phyloP scores from a whole-genome alignment of 2,888 invertebrate species.

The Drosophila antonietae region DNA sequence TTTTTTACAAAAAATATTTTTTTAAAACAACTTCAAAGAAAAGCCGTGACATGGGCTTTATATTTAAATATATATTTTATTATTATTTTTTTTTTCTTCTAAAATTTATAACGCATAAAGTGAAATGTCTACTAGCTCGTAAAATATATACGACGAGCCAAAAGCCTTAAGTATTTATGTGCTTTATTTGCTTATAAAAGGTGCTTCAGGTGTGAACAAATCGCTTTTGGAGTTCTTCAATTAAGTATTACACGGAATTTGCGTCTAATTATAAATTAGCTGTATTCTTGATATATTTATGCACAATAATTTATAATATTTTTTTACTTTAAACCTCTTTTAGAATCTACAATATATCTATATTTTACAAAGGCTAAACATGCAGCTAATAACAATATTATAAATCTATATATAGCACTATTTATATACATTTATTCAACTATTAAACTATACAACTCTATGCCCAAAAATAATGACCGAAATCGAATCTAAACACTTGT shows the following conservation, averaged over 20 bases:
- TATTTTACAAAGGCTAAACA: neutral
- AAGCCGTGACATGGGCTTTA: neutral
- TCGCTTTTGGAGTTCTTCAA: neutral
- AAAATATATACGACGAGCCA: neutral
- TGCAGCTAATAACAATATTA: neutral
- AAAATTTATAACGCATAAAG: conserved; percentile 1
- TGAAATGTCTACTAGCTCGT: neutral
- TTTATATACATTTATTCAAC: neutral
- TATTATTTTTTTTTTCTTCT: neutral
- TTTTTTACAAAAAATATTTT: neutral
- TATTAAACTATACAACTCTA: neutral
- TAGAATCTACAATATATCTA: too few relatives aligned
- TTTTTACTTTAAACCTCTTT: too few relatives aligned
- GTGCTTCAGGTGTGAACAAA: neutral
- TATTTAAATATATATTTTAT: neutral
- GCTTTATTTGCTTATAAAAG: neutral
- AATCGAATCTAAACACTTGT: neutral
- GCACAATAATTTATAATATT: too few relatives aligned
- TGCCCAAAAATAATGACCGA: neutral
- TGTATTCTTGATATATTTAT: too few relatives aligned
- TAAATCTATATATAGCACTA: neutral
- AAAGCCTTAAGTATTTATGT: conserved; percentile 1
- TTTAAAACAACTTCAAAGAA: neutral
- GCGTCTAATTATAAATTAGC: neutral
- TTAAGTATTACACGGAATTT: neutral